A percentile compares a stretch with the other conserved stretches of the same genome.
These are phyloP conservation scores for Limnephilus marmoratus DNA, from an alignment of 2,888 invertebrate genomes.

Conservation along the genomic window DNA sequence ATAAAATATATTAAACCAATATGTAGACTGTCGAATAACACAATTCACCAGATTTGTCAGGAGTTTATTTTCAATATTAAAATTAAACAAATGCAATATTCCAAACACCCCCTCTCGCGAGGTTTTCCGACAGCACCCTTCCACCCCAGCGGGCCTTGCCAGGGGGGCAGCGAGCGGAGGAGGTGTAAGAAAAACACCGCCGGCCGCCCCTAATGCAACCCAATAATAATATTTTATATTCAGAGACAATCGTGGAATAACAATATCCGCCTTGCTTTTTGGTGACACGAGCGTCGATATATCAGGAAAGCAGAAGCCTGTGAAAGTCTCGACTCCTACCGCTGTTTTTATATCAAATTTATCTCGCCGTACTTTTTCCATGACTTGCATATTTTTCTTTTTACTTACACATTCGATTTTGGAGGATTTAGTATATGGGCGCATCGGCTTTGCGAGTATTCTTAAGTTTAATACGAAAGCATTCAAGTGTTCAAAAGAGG, in stretches of 20 bases:
- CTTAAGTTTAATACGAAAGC: conserved; percentile 53
- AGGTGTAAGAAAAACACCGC: conserved; percentile 66
- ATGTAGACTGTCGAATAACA: background rate
- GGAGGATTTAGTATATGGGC: conserved; percentile 62
- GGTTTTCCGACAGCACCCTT: conserved; percentile 67
- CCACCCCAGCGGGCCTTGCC: conserved; percentile 71
- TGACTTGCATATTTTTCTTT: conserved; percentile 65
- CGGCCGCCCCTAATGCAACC: conserved; percentile 66
- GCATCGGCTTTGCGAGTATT: conserved; percentile 59
- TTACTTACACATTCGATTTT: conserved; percentile 65
- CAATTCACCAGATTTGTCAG: background rate
- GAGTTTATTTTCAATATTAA: conserved; percentile 50
- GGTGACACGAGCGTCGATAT: conserved; percentile 64
- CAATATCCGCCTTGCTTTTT: conserved; percentile 63
- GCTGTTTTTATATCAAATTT: conserved; percentile 65
- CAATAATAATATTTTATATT: conserved; percentile 67
- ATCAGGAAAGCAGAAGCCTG: conserved; percentile 64
- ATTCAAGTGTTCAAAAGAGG: conserved; percentile 48
- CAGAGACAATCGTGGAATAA: conserved; percentile 66
- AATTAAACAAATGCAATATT: conserved; percentile 65
- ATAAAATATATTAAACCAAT: background rate
- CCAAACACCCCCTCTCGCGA: conserved; percentile 51
- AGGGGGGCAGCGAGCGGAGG: conserved; percentile 56
- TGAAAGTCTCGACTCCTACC: conserved; percentile 60
- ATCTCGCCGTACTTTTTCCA: conserved; percentile 65